These are phyloP conservation scores for Drymodes brunneopygia DNA, from an alignment of 2,113 vertebrate genomes.

Conservation along the genomic window DNA sequence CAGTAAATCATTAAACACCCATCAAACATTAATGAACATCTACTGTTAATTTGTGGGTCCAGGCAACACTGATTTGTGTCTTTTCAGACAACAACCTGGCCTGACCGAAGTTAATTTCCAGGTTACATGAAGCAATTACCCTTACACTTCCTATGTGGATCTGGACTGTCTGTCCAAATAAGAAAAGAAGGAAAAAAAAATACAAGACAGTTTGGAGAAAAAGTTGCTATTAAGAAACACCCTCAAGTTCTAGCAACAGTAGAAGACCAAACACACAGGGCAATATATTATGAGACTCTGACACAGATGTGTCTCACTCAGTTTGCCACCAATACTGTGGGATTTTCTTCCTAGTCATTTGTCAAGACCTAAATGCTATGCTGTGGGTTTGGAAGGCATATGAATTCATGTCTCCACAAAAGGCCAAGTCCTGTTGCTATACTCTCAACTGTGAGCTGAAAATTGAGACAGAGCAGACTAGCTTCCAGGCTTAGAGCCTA, in stretches of 20 bases:
- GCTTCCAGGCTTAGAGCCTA: neutral
- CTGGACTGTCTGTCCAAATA: neutral
- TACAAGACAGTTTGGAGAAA: neutral
- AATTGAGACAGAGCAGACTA: neutral
- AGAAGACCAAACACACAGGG: neutral
- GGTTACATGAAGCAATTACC: neutral
- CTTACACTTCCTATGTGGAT: neutral
- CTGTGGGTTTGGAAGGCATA: neutral
- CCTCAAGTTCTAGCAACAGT: neutral
- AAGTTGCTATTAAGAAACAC: neutral
- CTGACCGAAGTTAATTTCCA: neutral
- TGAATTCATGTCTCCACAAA: neutral
- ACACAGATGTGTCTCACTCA: neutral
- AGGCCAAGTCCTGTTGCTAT: neutral
- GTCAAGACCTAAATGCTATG: neutral
- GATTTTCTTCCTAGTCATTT: neutral
- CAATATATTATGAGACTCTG: neutral
- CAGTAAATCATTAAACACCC: neutral
- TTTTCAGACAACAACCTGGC: neutral
- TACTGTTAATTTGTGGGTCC: neutral
- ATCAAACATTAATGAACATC: neutral
- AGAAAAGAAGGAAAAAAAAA: neutral
- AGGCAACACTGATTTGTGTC: neutral
- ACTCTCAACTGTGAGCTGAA: neutral
- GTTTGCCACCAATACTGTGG: neutral